A percentile compares a stretch with the other conserved stretches of the same genome.
Evolutionary conservation across 92 coral and sea anemone species (phyloP).

Genomic region (Montipora capitata): DNA sequence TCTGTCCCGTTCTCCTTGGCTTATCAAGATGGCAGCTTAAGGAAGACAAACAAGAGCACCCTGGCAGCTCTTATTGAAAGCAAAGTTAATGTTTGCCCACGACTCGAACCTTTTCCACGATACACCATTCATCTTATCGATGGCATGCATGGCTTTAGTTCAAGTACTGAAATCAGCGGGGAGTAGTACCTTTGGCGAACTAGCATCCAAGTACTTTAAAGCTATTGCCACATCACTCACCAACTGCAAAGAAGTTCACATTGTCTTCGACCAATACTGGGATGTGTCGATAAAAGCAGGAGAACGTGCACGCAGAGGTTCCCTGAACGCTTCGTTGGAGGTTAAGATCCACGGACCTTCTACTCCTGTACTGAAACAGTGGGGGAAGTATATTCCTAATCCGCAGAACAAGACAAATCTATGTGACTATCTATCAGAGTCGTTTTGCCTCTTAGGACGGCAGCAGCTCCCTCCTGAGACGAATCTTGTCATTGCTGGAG

Average conservation of each 20-base stretch:
- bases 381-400: no score
- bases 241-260: conserved; percentile 28
- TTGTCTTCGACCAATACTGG: conserved; percentile 19
- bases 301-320: conserved; percentile 53
- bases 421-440: conserved; percentile 21
- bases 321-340: conserved; percentile 38
- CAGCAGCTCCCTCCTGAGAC: background rate
- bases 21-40: no score
- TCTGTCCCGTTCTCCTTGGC: conserved; percentile 63
- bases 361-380: conserved; percentile 17
- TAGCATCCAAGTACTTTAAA: conserved; percentile 62
- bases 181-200: conserved; percentile 45
- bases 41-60: conserved; percentile 68
- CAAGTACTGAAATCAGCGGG: conserved; percentile 57
- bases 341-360: conserved; percentile 46
- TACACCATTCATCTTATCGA: conserved; percentile 60
- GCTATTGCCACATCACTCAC: conserved; percentile 34
- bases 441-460: conserved; percentile 35
- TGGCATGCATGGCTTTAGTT: no score
- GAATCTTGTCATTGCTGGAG: background rate
- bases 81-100: background rate
- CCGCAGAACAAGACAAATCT: background rate
- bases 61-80: conserved; percentile 36
- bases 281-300: conserved; percentile 54
- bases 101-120: conserved; percentile 27